Conservation (phyloP, 92 coral and sea anemone genomes). For the Epizoanthus rinbou region DNA sequence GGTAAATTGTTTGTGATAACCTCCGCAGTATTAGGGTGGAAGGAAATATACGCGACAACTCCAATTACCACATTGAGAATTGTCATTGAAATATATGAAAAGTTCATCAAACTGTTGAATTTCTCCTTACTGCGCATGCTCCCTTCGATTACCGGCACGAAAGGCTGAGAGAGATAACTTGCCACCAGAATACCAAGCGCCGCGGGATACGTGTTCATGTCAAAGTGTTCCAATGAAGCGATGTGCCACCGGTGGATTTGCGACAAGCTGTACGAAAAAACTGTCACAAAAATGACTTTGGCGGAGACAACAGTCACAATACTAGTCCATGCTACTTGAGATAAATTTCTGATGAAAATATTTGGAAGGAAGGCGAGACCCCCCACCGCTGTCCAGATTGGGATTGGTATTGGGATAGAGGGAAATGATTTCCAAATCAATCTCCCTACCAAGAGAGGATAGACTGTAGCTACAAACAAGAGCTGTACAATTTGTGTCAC, state of each 20-base stretch:
- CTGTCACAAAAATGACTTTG: constrained; percentile 83
- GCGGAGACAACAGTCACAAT: constrained; percentile 85
- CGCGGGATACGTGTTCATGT: constrained; percentile 80
- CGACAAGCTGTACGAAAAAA: constrained; percentile 74
- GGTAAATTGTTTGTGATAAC: constrained; percentile 93
- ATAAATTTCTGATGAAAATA: constrained; percentile 77
- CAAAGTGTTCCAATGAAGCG: constrained; percentile 74
- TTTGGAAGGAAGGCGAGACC: constrained; percentile 87
- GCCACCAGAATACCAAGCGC: constrained; percentile 94
- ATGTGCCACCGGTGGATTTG: constrained; percentile 77
- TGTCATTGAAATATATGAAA: constrained; percentile 83
- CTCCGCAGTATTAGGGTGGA: constrained; percentile 86
- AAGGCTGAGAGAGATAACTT: constrained; percentile 95
- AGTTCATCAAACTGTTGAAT: constrained; percentile 68
- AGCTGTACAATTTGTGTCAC: constrained; percentile 75
- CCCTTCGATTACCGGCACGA: constrained; percentile 95
- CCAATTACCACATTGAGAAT: constrained; percentile 85
- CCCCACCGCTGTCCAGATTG: constrained; percentile 85
- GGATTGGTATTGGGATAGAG: constrained; percentile 56
- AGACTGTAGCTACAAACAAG: constrained; percentile 80
- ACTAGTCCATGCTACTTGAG: constrained; percentile 99
- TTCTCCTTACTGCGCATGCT: constrained; percentile 85
- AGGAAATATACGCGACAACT: constrained; percentile 83
- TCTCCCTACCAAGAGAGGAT: constrained; percentile 88
- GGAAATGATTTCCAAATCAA: constrained; percentile 76